Percentiles rank a stretch among this genome's conserved stretches.
These are phyloP conservation scores for Hypothenemus hampei DNA, from an alignment of 1,140 invertebrate genomes.

Conservation along the genomic window DNA sequence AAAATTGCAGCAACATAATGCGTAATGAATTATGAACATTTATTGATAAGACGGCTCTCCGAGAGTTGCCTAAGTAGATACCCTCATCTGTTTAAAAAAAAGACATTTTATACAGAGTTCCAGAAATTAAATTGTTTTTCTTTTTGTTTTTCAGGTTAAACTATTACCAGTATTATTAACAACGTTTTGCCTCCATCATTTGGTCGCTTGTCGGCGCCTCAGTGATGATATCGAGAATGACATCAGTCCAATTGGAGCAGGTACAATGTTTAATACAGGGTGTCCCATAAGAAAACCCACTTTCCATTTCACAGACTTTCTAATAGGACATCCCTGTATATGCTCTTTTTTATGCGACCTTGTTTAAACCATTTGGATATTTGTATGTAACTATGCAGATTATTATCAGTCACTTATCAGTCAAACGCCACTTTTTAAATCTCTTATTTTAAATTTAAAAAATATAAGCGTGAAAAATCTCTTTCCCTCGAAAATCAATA, in stretches of 20 bases:
- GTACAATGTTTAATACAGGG: conserved; percentile 3
- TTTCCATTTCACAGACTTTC: neutral
- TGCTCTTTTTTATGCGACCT: neutral
- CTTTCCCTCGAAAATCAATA: too few relatives aligned
- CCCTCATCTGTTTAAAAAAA: neutral
- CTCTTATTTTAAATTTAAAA: too few relatives aligned
- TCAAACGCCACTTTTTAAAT: neutral
- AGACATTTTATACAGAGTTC: too few relatives aligned
- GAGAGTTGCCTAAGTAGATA: neutral
- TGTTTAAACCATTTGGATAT: neutral
- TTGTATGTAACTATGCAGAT: neutral
- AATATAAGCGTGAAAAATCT: too few relatives aligned
- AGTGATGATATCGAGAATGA: conserved; percentile 35
- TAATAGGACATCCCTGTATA: neutral
- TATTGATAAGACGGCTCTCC: neutral
- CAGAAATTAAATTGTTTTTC: neutral
- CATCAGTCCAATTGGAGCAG: conserved; percentile 18
- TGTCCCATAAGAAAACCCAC: neutral
- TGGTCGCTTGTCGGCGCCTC: conserved; percentile 26
- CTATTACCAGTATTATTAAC: conserved; percentile 36
- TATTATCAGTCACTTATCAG: neutral
- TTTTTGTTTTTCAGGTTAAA: conserved; percentile 33
- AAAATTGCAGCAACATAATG: neutral
- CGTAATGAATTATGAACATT: neutral
- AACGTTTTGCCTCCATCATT: conserved; percentile 26